A percentile compares a stretch with the other conserved stretches of the same genome.
Evolutionary conservation across 2,888 invertebrate species (phyloP).

Genomic region (Zygaena filipendulae): DNA sequence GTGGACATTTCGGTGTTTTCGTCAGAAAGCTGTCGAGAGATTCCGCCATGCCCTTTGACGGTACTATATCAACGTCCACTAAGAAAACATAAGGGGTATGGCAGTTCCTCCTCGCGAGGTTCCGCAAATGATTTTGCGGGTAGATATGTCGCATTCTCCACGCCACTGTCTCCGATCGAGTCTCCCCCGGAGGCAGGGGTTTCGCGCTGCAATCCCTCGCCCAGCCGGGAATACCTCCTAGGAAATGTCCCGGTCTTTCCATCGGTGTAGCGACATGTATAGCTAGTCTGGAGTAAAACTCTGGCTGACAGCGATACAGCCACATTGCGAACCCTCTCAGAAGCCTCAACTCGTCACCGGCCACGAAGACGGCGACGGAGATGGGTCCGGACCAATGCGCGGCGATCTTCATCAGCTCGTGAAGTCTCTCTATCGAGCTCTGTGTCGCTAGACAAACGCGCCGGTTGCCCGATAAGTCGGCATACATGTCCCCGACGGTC

Average conservation of each 20-base stretch:
- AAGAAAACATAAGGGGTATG: constrained; percentile 84
- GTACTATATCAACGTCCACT: constrained; percentile 90
- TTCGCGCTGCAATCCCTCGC: constrained; percentile 75
- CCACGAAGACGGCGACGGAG: constrained; percentile 83
- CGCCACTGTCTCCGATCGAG: constrained; percentile 71
- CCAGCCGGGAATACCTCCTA: constrained; percentile 71
- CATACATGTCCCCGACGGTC: constrained; percentile 74
- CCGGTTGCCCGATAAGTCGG: constrained; percentile 65
- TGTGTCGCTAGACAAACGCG: constrained; percentile 85
- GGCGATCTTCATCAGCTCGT: constrained; percentile 81
- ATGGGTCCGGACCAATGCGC: constrained; percentile 89
- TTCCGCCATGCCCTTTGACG: constrained; percentile 77
- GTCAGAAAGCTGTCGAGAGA: constrained; percentile 76
- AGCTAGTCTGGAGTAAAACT: constrained; percentile 77
- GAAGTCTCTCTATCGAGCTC: constrained; percentile 84
- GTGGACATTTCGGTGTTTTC: constrained; percentile 64
- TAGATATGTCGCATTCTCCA: constrained; percentile 84
- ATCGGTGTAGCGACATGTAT: constrained; percentile 81
- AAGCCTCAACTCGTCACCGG: constrained; percentile 80
- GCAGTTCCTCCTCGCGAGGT: constrained; percentile 87
- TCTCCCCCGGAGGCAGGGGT: constrained; percentile 71
- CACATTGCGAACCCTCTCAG: constrained; percentile 80
- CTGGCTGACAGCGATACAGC: constrained; percentile 78
- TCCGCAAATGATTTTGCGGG: constrained; percentile 90
- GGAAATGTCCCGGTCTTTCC: constrained; percentile 63